Percentiles rank a stretch among this genome's conserved stretches.
Conservation (phyloP, 37 sponge, comb jelly and placozoan genomes). For the Theonella swinhoei region DNA sequence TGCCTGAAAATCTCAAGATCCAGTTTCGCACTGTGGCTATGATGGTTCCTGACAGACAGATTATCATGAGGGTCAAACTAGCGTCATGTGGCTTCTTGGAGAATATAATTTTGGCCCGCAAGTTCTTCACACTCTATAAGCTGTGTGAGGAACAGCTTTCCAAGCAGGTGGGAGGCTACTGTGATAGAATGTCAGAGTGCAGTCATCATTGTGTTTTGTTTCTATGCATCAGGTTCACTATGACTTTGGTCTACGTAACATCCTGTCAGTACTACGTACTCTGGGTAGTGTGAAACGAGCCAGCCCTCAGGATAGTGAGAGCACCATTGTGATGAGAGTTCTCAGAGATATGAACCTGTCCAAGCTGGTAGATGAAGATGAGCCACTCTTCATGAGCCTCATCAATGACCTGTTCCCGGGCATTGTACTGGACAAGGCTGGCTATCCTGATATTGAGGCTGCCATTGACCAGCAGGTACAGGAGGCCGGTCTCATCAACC, state of each 20-base stretch:
- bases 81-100: constrained; percentile 96
- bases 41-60: constrained; percentile 99
- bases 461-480: constrained; percentile 77
- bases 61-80: constrained; percentile 96
- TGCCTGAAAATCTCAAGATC: constrained; percentile 97
- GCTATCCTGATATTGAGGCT: constrained; percentile 96
- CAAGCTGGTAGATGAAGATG: constrained; percentile 98
- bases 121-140: constrained; percentile 97
- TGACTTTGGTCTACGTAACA: constrained; percentile 98
- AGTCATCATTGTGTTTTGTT: neutral
- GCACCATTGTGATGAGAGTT: constrained; percentile 96
- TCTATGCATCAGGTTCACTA: constrained; percentile 88
- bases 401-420: constrained; percentile 98
- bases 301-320: constrained; percentile 90
- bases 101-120: constrained; percentile 86
- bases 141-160: constrained; percentile 98
- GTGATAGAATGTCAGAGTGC: neutral
- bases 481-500: constrained; percentile 80
- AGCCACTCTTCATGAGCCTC: constrained; percentile 94
- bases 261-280: constrained; percentile 95
- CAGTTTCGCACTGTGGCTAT: constrained; percentile 97
- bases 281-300: constrained; percentile 92
- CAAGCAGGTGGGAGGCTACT: constrained; percentile 69
- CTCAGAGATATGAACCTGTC: constrained; percentile 98
- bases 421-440: constrained; percentile 94